Base-by-base conservation (phyloP, 2,797 vertebrate species). In the Tamandua tetradactyla region DNA sequence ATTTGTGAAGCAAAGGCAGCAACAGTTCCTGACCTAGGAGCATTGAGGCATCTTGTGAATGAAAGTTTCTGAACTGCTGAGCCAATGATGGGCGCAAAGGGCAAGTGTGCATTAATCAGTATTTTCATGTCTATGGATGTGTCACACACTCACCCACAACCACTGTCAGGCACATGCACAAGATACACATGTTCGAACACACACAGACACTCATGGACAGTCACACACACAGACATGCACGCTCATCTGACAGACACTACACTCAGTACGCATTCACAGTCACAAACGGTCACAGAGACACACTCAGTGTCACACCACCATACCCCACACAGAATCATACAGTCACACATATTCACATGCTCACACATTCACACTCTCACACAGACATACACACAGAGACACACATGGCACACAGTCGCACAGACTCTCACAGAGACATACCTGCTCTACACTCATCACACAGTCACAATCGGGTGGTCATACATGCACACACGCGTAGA, bases 1-100 rank as follows among this genome's bases (percentile, higher is more conserved):
- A 80, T 30, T 83, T 94, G 76, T 94, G 95, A 96, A 89, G 78
- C 62, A 75, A 94, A 82, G 87, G 40, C 62, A 80, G 89, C 44
- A 82, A 8, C 32, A 44, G 23, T 72, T 82, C 62, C 89, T 87
- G 94, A 91, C 86, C 86, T 88, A 47, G 15, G 74, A 10, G 27
- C 40, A n/a, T 17, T n/a, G 18, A 59, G 83, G 42, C 37, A 64
- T 12, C 66, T 25, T 49, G 35, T 66, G 87, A 85, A 93, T 71
- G 61, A 80, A 59, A 61, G 87, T 44, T 47, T 66, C 2, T 49
- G 37, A 81, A 72, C 47, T 9, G n/a, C 76, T 35, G n/a, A 35
- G 59, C 35, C 14, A 82, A 52, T 55, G n/a, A n/a, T 9, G 40
- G 57, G 44, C 5, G n/a, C 37, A 88, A 57, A 55, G 80, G 37